A percentile compares a stretch with the other conserved stretches of the same genome.
Evolutionary conservation across 2,113 vertebrate genomes (phyloP).

Genomic region (Montifringilla adamsi): DNA sequence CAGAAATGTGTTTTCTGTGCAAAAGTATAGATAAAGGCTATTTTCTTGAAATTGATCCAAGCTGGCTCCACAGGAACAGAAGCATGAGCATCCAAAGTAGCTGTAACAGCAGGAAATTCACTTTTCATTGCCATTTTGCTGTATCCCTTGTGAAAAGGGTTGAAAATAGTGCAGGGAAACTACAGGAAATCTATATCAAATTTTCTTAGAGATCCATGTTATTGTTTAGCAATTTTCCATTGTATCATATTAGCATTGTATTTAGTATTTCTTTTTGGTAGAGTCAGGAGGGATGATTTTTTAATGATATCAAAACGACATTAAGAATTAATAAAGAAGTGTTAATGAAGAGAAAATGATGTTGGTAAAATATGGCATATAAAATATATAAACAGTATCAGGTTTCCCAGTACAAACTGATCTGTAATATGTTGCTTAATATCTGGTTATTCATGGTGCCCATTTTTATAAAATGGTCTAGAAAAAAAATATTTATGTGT

Average conservation of each 20-base stretch:
- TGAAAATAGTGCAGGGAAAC: slow-evolving; percentile 40
- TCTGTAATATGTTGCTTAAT: background rate
- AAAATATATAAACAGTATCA: background rate
- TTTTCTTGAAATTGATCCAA: slow-evolving; percentile 67
- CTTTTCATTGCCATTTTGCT: slow-evolving; percentile 40
- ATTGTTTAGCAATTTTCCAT: slow-evolving; percentile 26
- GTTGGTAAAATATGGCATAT: background rate
- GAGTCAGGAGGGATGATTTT: background rate
- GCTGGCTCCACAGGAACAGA: slow-evolving; percentile 40
- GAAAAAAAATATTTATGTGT: background rate
- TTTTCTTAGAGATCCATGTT: slow-evolving; percentile 24
- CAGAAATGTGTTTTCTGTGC: slow-evolving; percentile 59
- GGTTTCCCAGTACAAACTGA: background rate
- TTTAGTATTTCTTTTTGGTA: background rate
- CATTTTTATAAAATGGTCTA: background rate
- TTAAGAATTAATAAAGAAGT: background rate
- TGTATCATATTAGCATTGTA: background rate
- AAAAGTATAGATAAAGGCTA: slow-evolving; percentile 67
- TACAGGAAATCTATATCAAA: slow-evolving; percentile 43
- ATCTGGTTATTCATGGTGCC: background rate
- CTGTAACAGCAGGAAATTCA: slow-evolving; percentile 57
- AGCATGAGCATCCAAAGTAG: slow-evolving; percentile 47
- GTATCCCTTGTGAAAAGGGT: slow-evolving; percentile 47
- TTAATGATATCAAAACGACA: background rate
- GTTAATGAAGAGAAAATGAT: background rate